Percentiles rank a stretch among this genome's conserved stretches.
Conservation (phyloP, 2,888 invertebrate genomes). For the Andrena camellia region DNA sequence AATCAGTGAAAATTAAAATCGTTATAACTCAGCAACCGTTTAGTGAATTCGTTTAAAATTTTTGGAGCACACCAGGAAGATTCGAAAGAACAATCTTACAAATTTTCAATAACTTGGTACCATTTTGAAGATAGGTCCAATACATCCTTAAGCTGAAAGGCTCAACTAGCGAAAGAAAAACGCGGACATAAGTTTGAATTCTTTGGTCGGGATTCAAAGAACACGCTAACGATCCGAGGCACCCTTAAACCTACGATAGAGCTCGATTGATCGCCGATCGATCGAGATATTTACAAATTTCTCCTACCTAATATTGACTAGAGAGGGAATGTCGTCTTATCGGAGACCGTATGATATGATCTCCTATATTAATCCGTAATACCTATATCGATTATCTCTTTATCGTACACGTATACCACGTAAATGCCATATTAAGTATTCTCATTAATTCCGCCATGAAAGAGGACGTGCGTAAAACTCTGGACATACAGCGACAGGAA, state of each 20-base stretch:
- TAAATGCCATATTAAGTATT: constrained; percentile 44
- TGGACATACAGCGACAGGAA: constrained; percentile 40
- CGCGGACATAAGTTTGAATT: neutral
- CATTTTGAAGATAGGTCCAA: no score
- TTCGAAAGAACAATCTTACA: no score
- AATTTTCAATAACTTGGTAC: no score
- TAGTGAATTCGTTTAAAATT: no score
- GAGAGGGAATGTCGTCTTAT: constrained; percentile 80
- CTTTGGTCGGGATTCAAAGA: constrained; percentile 1
- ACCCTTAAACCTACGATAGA: constrained; percentile 35
- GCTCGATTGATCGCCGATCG: constrained; percentile 13
- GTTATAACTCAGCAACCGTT: no score
- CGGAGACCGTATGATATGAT: constrained; percentile 54
- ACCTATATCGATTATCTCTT: constrained; percentile 46
- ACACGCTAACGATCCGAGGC: neutral
- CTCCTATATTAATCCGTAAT: constrained; percentile 44
- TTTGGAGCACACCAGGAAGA: no score
- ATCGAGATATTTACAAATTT: constrained; percentile 77
- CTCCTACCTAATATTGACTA: constrained; percentile 84
- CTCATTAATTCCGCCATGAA: constrained; percentile 24
- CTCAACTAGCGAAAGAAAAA: neutral
- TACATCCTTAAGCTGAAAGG: no score
- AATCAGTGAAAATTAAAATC: no score
- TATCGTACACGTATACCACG: constrained; percentile 67
- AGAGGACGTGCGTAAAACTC: constrained; percentile 29